Base-by-base conservation (phyloP, 2,888 invertebrate species). In the Idaea biselata region DNA sequence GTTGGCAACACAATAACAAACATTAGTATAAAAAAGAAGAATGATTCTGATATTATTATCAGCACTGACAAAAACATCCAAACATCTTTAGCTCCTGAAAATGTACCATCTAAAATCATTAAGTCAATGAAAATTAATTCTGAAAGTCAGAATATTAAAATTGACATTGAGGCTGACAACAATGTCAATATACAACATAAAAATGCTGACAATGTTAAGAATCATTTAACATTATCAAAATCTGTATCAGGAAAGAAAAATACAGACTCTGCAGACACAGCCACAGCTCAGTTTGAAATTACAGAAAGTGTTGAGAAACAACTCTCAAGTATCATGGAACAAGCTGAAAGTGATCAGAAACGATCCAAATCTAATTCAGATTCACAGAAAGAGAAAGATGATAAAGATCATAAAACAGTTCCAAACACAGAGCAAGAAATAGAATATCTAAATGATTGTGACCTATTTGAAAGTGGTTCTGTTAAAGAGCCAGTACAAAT, bases 251-350 rank as follows among this genome's bases (percentile, higher is more conserved):
- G 69, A 4, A 89, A 87, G 66, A 44, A 44, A 74, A 83, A 88
- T 68, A 91, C 91, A 59, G 87, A 86, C 17, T 90, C 91, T 63
- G 89, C 89, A 63, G 90, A 88, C 25, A 91, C 91, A 64, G 81
- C 75, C 61, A 83, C 84, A 56, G 86, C 73, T 60, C 82, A 84
- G 18, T 83, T 82, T 76, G 87, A 88, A 76, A 91, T 89, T 14
- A 88, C 90, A 65, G 87, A 86, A 67, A 91, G 88, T 84, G 82
- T 87, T 58, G 90, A 89, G 76, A 88, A 83, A 76, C 88, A 89
- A 71, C 68, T 90, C 58, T 85, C 84, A 33, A 82, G 81, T 61
- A 73, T 83, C 14, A 87, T 87, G 83, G 85, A 85, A 68, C 80
- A 77, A 77, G 77, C 73, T 55, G 74, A 79, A 31, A 69, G 63